Percentiles rank a stretch among this genome's conserved stretches.
phyloP scores from a whole-genome alignment of 2,113 vertebrate genomes.

The Mirounga angustirostris region DNA sequence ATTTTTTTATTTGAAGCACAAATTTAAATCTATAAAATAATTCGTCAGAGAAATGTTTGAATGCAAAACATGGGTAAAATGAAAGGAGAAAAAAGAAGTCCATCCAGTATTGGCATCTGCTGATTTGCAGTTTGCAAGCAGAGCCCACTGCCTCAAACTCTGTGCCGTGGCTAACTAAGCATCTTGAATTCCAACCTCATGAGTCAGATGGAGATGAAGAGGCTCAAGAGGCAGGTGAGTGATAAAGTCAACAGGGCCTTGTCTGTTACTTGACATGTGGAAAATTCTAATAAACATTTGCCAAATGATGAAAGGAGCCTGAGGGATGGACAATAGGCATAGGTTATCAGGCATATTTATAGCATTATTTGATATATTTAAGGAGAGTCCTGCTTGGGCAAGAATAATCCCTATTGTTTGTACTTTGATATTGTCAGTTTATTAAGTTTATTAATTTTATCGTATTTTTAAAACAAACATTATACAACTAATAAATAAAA shows the following conservation, averaged over 20 bases:
- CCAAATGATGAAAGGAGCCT: not conserved
- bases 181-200: not conserved
- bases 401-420: not conserved
- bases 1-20: not conserved
- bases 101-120: no score
- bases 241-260: not conserved
- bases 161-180: no score
- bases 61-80: not conserved
- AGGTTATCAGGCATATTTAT: not conserved
- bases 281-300: not conserved
- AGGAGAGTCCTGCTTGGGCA: not conserved
- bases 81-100: not conserved
- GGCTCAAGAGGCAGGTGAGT: not conserved
- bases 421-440: not conserved
- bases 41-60: not conserved
- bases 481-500: not conserved
- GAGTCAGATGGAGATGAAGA: not conserved
- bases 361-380: not conserved
- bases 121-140: not conserved
- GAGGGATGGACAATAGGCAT: not conserved
- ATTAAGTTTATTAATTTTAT: not conserved
- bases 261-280: no score
- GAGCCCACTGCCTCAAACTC: fast-evolving
- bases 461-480: not conserved
- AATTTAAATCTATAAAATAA: not conserved